Conservation (phyloP, 2,888 invertebrate species). For the Volucella inanis region DNA sequence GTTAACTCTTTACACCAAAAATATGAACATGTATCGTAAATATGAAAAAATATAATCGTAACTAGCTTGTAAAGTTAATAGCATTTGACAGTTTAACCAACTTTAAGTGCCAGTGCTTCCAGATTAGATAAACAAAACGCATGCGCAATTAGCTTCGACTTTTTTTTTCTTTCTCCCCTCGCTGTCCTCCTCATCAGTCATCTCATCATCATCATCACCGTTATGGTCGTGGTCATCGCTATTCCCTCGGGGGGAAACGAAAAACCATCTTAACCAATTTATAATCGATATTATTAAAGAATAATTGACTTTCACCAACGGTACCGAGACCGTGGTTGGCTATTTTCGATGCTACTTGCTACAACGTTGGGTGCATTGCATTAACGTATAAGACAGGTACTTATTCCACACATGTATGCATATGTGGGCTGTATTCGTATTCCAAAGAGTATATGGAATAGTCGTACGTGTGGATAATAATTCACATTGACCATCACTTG, state of each 20-base stretch:
- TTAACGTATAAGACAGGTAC: too few species aligned
- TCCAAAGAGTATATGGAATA: too few species aligned
- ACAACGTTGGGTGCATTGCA: slow-evolving; percentile 32
- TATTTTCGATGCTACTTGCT: slow-evolving; percentile 41
- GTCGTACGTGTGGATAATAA: slow-evolving; percentile 37
- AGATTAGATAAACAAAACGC: slow-evolving; percentile 42
- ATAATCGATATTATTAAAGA: slow-evolving; percentile 71
- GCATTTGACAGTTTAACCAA: slow-evolving; percentile 44
- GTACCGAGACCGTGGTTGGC: slow-evolving; percentile 40
- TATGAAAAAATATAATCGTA: slow-evolving; percentile 39
- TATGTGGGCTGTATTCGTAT: slow-evolving; percentile 14
- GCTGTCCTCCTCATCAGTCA: not conserved
- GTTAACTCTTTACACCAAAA: too few species aligned
- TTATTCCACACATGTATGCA: not conserved
- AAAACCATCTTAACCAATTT: slow-evolving; percentile 64
- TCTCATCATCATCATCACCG: not conserved
- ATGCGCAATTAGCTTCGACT: slow-evolving; percentile 37
- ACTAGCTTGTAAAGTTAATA: slow-evolving; percentile 38
- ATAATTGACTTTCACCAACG: slow-evolving; percentile 72
- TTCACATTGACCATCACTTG: slow-evolving; percentile 44
- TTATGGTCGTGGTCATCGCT: not conserved
- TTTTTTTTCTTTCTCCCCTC: not conserved
- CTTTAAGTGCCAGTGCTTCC: slow-evolving; percentile 12
- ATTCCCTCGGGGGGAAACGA: slow-evolving; percentile 48
- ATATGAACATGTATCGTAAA: too few species aligned